Evolutionary conservation across 1,140 invertebrate genomes (phyloP).

Genomic region (Colletes latitarsis): DNA sequence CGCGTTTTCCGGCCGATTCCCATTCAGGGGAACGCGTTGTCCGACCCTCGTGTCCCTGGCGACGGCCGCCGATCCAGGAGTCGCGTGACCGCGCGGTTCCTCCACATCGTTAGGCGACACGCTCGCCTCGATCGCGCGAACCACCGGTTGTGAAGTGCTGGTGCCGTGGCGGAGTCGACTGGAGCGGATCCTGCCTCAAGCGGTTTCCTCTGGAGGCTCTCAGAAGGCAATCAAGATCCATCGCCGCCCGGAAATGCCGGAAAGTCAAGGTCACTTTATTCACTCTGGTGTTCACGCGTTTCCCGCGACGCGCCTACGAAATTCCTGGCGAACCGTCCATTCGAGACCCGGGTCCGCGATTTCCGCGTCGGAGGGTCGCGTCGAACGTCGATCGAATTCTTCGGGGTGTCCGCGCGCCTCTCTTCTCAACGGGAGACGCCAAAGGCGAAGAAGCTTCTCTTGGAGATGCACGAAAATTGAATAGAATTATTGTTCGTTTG

Average conservation of each 20-base stretch:
- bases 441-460: no score
- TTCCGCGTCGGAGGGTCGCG: no score
- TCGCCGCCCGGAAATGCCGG: conserved; percentile 86
- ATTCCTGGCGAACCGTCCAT: no score
- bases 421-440: no score
- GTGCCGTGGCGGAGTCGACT: conserved; percentile 50
- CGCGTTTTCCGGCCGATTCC: background rate
- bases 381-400: background rate
- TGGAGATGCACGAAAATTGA: no score
- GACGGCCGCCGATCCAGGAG: background rate
- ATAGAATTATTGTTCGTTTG: background rate
- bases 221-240: conserved; percentile 86
- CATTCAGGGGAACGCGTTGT: background rate
- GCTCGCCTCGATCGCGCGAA: conserved; percentile 9
- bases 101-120: background rate
- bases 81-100: conserved; percentile 25
- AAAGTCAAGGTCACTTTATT: conserved; percentile 84
- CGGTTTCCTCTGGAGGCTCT: conserved; percentile 84
- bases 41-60: background rate
- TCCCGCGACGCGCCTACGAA: no score
- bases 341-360: no score
- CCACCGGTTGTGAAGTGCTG: conserved; percentile 1
- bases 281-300: conserved; percentile 2
- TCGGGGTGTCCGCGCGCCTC: no score
- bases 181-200: conserved; percentile 36